phyloP scores from a whole-genome alignment of 2,888 invertebrate species.

The Chalcosyrphus nemorum region DNA sequence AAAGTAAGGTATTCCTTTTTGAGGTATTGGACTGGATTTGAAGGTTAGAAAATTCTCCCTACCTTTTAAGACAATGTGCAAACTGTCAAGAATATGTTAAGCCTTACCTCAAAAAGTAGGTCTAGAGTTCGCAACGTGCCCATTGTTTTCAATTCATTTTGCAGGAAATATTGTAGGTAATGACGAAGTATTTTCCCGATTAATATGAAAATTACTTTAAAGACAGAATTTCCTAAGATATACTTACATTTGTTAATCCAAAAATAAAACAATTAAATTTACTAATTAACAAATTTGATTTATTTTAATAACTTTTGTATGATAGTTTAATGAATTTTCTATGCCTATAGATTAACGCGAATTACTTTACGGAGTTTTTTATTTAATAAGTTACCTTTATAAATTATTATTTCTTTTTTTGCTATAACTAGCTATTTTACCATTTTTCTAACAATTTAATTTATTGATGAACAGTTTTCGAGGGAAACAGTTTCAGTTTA shows the following conservation, averaged over 20 bases:
- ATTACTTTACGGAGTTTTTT: neutral
- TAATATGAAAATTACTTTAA: too few species aligned
- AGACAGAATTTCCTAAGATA: too few species aligned
- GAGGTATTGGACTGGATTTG: too few species aligned
- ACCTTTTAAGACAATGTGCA: too few species aligned
- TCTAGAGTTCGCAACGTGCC: too few species aligned
- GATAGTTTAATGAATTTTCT: neutral
- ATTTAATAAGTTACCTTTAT: neutral
- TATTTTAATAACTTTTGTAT: slow-evolving; percentile 20
- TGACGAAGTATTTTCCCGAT: too few species aligned
- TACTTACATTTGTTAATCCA: neutral
- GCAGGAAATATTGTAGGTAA: too few species aligned
- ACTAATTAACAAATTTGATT: slow-evolving; percentile 43
- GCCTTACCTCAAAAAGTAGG: too few species aligned
- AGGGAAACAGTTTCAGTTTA: neutral
- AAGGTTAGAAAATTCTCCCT: too few species aligned
- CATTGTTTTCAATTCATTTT: too few species aligned
- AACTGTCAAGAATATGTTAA: too few species aligned
- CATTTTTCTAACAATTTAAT: neutral
- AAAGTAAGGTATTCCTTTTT: too few species aligned
- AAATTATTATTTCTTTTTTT: neutral
- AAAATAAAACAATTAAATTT: slow-evolving; percentile 16
- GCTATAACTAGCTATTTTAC: neutral
- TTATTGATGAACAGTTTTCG: slow-evolving; percentile 3
- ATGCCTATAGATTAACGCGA: neutral